phyloP scores from a whole-genome alignment of 2,888 invertebrate species.

The Pasiphila rectangulata region DNA sequence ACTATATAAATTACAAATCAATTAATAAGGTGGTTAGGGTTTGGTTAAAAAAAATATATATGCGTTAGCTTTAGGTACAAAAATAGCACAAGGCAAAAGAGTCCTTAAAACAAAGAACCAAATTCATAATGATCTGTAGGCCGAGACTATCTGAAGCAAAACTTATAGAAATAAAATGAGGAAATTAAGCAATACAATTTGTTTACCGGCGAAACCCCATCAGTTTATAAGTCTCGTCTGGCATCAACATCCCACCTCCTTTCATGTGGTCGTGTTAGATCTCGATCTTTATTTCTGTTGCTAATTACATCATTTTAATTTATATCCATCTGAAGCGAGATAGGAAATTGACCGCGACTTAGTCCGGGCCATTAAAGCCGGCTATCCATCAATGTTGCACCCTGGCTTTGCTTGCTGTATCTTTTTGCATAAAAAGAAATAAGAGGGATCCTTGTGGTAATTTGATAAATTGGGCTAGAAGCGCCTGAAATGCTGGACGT shows the following conservation, averaged over 20 bases:
- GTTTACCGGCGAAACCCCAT: constrained; percentile 12
- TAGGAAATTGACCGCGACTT: constrained; percentile 53
- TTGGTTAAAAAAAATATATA: no score
- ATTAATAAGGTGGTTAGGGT: no score
- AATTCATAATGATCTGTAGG: no score
- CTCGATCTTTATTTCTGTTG: constrained; percentile 24
- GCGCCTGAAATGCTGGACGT: no score
- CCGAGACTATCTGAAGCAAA: no score
- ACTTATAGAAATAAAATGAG: no score
- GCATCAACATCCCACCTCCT: constrained; percentile 11
- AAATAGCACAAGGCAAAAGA: no score
- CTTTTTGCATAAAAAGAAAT: constrained; percentile 69
- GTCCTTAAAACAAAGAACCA: no score
- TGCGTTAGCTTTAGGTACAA: no score
- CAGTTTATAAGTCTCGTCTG: no score
- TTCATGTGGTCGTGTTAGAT: constrained; percentile 23
- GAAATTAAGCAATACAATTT: constrained; percentile 1
- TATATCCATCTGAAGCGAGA: constrained; percentile 36
- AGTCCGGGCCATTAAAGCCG: constrained; percentile 44
- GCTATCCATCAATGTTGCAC: constrained; percentile 63
- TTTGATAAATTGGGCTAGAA: constrained; percentile 38
- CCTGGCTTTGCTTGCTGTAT: constrained; percentile 53
- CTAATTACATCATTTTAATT: constrained; percentile 31
- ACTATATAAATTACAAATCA: no score
- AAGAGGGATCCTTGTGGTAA: constrained; percentile 42